Evolutionary conservation across 1,140 invertebrate genomes (phyloP).

Genomic region (Drosophila bocqueti): DNA sequence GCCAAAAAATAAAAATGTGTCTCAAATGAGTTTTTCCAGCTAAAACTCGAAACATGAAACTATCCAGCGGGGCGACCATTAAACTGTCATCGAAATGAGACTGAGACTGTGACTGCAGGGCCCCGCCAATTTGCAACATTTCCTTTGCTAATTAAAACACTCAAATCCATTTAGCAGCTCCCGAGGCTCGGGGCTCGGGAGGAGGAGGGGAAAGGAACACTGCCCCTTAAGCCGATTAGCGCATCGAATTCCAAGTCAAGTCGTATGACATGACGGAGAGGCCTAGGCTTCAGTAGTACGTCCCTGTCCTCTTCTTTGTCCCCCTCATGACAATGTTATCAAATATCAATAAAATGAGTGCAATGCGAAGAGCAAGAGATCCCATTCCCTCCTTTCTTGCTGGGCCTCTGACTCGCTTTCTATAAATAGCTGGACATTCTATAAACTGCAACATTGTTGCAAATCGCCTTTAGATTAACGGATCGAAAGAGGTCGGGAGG

Average conservation of each 20-base stretch:
- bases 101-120: constrained; percentile 9
- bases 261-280: constrained; percentile 38
- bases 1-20: constrained; percentile 40
- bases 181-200: neutral
- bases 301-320: no score
- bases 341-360: constrained; percentile 74
- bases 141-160: constrained; percentile 76
- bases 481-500: constrained; percentile 26
- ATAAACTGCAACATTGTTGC: constrained; percentile 65
- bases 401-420: constrained; percentile 18
- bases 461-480: constrained; percentile 65
- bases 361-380: constrained; percentile 31
- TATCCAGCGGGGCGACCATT: constrained; percentile 43
- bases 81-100: constrained; percentile 45
- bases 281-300: constrained; percentile 9
- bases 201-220: neutral
- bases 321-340: constrained; percentile 70
- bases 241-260: constrained; percentile 52
- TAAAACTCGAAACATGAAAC: constrained; percentile 47
- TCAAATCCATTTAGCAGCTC: constrained; percentile 75
- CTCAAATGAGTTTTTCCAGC: constrained; percentile 45
- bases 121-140: constrained; percentile 64
- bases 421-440: constrained; percentile 57
- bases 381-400: constrained; percentile 8
- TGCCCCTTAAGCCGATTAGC: constrained; percentile 61